Conservation (phyloP, 30 jellyfish, hydroid and myxozoan genomes). For the Phacellophora camtschatica region DNA sequence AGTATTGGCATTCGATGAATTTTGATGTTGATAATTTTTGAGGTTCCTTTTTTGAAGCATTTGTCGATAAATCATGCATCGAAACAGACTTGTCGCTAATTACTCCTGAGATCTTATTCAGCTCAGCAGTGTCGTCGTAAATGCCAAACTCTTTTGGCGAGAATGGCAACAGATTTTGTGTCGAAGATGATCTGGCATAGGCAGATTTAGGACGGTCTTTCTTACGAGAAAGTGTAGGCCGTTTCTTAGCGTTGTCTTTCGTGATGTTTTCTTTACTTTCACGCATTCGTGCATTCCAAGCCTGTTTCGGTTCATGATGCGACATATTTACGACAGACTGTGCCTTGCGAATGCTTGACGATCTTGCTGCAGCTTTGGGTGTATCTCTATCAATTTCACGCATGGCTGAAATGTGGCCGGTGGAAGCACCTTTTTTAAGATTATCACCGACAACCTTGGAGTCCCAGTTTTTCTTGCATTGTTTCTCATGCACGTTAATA, state of each 20-base stretch:
- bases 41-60: background rate
- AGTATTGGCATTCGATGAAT: conserved; percentile 50
- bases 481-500: conserved; percentile 61
- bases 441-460: conserved; percentile 24
- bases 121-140: conserved; percentile 25
- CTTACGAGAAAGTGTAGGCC: background rate
- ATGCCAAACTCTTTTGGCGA: conserved; percentile 10
- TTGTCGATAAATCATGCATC: conserved; percentile 21
- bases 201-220: conserved; percentile 68
- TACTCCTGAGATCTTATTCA: background rate
- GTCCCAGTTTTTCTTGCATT: conserved; percentile 75
- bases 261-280: conserved; percentile 14
- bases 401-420: conserved; percentile 35
- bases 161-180: conserved; percentile 29
- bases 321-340: conserved; percentile 49
- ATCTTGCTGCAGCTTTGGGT: background rate
- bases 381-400: conserved; percentile 5
- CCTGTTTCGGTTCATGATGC: conserved; percentile 31
- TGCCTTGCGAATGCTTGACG: conserved; percentile 42
- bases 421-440: conserved; percentile 36
- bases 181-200: conserved; percentile 11
- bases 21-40: conserved; percentile 9
- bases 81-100: conserved; percentile 25
- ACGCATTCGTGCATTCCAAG: conserved; percentile 61
- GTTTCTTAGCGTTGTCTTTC: background rate